These are phyloP conservation scores for Parapsyche elsis DNA, from an alignment of 1,140 invertebrate species.

Conservation along the genomic window DNA sequence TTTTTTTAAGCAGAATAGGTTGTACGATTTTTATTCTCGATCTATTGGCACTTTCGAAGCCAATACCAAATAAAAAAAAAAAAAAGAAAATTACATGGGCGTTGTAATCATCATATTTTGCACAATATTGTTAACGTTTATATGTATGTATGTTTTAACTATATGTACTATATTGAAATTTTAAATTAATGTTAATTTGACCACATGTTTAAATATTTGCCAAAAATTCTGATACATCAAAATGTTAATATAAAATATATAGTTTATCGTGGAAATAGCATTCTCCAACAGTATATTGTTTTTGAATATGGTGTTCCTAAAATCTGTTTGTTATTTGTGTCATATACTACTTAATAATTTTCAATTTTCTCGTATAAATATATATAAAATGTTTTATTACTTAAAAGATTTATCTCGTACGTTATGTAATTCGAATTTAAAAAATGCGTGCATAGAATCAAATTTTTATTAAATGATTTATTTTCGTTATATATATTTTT, in stretches of 20 bases:
- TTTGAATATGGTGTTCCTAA: background rate
- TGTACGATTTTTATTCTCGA: constrained; percentile 25
- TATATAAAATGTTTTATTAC: too few species aligned
- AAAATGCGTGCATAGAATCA: too few species aligned
- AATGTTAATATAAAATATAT: constrained; percentile 5
- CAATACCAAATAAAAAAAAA: background rate
- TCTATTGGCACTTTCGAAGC: background rate
- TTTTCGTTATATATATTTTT: background rate
- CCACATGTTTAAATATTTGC: constrained; percentile 7
- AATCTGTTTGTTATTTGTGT: background rate
- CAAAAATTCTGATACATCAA: background rate
- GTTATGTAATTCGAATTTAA: too few species aligned
- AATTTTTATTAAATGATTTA: background rate
- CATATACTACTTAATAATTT: too few species aligned
- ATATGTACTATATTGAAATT: background rate
- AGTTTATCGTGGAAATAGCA: constrained; percentile 11
- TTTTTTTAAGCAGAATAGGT: constrained; percentile 32
- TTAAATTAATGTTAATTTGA: background rate
- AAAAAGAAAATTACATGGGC: background rate
- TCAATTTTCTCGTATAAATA: too few species aligned
- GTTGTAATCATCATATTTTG: constrained; percentile 7
- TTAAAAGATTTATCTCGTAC: too few species aligned
- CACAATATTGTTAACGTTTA: constrained; percentile 16
- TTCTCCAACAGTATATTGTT: background rate
- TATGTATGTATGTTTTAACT: constrained; percentile 7